Base-by-base conservation (phyloP, 2,888 invertebrate species). In the Platycheirus rosarum region DNA sequence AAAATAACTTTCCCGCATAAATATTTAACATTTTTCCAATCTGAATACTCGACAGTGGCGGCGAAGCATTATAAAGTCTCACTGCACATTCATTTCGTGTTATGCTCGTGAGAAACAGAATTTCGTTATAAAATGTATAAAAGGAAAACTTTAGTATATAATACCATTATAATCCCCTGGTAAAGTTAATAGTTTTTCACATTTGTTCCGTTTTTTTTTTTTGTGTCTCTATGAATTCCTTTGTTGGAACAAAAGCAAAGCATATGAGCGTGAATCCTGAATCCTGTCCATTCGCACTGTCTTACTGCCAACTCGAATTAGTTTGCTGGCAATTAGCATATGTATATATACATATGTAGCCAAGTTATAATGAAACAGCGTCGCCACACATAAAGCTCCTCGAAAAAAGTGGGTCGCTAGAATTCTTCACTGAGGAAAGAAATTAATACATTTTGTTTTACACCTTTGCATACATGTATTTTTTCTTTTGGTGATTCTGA, bases 251-350 rank as follows among this genome's bases (percentile, higher is more conserved):
- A 46, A 11, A 55, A 35, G 9, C 11, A 16, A 9, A 44, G 35
- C 16, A 62, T 51, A 60, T 51, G 18, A 44, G 29, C 18, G 2
- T 29, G 20, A 4, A 9, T 71, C n/a, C 44, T 44, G 46, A 46
- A 48, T 73, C n/a, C 29, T 44, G 80, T 48, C 80, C 80, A 66
- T 70, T 80, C 26, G 60, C 51, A 80, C 51, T 80, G 80, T 80
- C 70, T 80, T 76, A 76, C 70, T 76, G 80, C 70, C 80, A 80
- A 55, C 70, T 53, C 66, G 70, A 80, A 80, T 70, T 71, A 80
- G 75, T 70, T n/a, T 75, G 80, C 46, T 76, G 51, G 62, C 62
- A 80, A 80, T 76, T 80, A 80, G 80, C 76, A 76, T 80, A 66
- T 26, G 6, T 26, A 6, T 32, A 51, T 8, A 29, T 69, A 8